Base-by-base conservation (phyloP, 2,113 vertebrate genomes). In the Anas platyrhynchos region DNA sequence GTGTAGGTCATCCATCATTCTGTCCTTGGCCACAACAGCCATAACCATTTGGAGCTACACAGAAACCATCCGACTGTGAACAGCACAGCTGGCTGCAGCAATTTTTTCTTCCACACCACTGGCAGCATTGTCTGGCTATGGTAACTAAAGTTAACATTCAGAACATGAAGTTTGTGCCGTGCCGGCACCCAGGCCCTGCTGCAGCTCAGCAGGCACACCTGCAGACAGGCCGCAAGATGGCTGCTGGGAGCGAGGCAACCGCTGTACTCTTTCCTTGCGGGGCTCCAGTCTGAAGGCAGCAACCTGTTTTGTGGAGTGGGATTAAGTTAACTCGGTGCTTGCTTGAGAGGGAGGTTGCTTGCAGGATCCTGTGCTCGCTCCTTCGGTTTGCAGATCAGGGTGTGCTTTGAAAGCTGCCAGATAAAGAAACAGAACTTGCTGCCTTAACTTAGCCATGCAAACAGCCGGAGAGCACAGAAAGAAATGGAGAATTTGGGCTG, bases 1-100 rank as follows among this genome's bases (percentile, higher is more conserved):
- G 76, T 97, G 97, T 97, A 98, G 96, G 92, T 94, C 97, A 98
- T 98, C 98, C 98, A 98, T 98, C 98, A 98, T 98, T 83, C 98
- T 98, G 98, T 98, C 98, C 96, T 97, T 98, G 98, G 97, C 97
- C 98, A 98, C 98, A 98, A 98, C 98, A 98, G 98, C 97, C 91
- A 65, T 94, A 97, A 95, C 97, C 97, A 96, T 98, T 98, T 97
- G 97, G 97, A 98, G 96, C 97, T 97, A 83, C 96, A 91, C 91
- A 93, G 97, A 98, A 98, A 96, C 97, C 97, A 98, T 97, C 98
- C 94, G 67, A 98, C 97, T 97, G 98, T 98, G 98, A 98, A 98
- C 98, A 96, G 97, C 98, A 98, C 98, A 99, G 98, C 98, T 99
- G 99, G 98, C 98, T 97, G 94, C 96, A 97, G 97, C 97, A 85